These are phyloP conservation scores for Drosophila longiperda DNA, from an alignment of 2,888 invertebrate species.

Conservation along the genomic window DNA sequence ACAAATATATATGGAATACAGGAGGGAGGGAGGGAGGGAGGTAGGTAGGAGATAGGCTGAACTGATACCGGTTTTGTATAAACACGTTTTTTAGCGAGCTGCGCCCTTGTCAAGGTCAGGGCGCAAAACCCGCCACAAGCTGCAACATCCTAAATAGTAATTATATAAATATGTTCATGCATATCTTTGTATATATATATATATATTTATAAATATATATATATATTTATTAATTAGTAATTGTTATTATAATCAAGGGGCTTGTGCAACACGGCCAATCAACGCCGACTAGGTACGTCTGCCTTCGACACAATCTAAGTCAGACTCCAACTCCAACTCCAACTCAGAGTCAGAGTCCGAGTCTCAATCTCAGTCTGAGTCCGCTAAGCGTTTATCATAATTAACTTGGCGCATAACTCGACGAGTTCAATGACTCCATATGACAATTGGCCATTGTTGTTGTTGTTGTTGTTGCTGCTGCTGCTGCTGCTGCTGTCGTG, in stretches of 20 bases:
- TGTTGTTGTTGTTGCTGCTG: conserved; percentile 17
- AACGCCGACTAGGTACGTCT: conserved; percentile 1
- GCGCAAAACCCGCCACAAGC: conserved; percentile 8
- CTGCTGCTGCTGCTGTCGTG: conserved; percentile 27
- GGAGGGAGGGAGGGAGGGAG: background rate
- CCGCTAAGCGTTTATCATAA: conserved; percentile 49
- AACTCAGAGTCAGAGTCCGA: background rate
- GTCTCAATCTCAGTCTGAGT: background rate
- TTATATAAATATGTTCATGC: background rate
- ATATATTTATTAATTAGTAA: conserved; percentile 7
- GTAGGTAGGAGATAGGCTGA: background rate
- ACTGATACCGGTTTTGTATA: conserved; percentile 61
- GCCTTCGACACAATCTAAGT: background rate
- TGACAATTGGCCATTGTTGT: conserved; percentile 62
- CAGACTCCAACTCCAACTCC: background rate
- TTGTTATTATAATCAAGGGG: conserved; percentile 17
- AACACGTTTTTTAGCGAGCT: conserved; percentile 63
- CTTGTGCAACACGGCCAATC: conserved; percentile 19
- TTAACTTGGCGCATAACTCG: conserved; percentile 53
- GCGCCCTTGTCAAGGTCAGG: conserved; percentile 76
- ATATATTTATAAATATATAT: background rate
- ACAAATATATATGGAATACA: background rate
- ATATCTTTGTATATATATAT: background rate
- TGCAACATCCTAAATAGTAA: conserved; percentile 6
- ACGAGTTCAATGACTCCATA: conserved; percentile 65